Base-by-base conservation (phyloP, 2,888 invertebrate species). In the Noctua janthe region DNA sequence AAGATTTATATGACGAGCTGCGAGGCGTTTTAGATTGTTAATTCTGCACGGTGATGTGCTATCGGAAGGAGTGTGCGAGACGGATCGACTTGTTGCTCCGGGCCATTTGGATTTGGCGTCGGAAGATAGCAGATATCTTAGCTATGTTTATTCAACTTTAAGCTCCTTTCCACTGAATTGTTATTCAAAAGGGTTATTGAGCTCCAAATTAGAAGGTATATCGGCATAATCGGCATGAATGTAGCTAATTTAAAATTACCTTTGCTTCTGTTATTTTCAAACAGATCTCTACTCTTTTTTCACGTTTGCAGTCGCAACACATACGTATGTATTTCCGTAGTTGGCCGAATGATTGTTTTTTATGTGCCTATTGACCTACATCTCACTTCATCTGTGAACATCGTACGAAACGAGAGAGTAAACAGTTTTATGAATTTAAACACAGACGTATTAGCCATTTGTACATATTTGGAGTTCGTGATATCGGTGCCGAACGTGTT, bases 351-450 rank as follows among this genome's bases (percentile, higher is more conserved):
- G 82, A 90, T 86, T 90, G 90, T 92, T 90, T 90, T 29, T 91
- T 91, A 90, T 90, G 88, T 85, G 90, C 88, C 90, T 90, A 89
- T 84, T 91, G 92, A 92, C 92, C 92, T 89, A 92, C 88, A 91
- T 92, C 83, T 85, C 88, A 87, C 85, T 86, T 90, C 91, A 89
- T 84, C 91, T 90, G 92, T 91, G 90, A 90, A 90, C 88, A 89
- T 87, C 86, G 85, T 84, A 89, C 88, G 78, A 84, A 91, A 88
- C 82, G 80, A 84, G 84, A 89, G 91, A 87, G 86, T 87, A 89
- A 91, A 91, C 90, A 92, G 84, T 83, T 85, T 87, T 89, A 86
- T 89, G 83, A 88, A 87, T 89, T 86, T 83, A 88, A 83, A 84
- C 76, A 70, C 59, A 81, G 73, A 74, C 66, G 51, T 88, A 86